phyloP scores from a whole-genome alignment of 2,797 vertebrate species.

The Smutsia gigantea region DNA sequence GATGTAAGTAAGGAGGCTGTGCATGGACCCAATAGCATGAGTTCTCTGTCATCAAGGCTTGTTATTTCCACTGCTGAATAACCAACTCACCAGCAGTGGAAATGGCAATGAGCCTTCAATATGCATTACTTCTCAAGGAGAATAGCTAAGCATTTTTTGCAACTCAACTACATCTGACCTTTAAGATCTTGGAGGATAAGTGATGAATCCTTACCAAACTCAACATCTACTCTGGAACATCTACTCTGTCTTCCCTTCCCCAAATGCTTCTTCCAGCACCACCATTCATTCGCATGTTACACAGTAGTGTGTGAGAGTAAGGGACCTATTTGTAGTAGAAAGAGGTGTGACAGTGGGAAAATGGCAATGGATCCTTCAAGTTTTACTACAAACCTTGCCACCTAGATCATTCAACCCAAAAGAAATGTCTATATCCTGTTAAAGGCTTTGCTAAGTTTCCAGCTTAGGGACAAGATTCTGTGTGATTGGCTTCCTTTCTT shows the following conservation, averaged over 20 bases:
- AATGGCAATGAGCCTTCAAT: neutral
- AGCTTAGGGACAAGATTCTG: neutral
- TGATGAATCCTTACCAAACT: neutral
- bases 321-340: neutral
- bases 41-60: neutral
- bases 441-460: neutral
- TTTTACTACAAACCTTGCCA: neutral
- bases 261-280: neutral
- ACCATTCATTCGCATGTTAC: neutral
- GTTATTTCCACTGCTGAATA: neutral
- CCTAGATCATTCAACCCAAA: neutral
- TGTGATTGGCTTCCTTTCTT: neutral
- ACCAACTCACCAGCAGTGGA: neutral
- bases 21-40: too few relatives aligned
- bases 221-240: neutral
- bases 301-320: neutral
- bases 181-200: neutral
- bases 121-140: neutral
- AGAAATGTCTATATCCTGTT: neutral
- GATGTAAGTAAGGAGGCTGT: neutral
- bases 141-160: neutral
- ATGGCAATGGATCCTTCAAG: neutral
- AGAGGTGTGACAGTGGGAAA: neutral
- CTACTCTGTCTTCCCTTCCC: neutral
- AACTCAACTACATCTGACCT: neutral